Percentiles rank a stretch among this genome's conserved stretches.
phyloP scores from a whole-genome alignment of 2,888 invertebrate genomes.

The Cephus pygmeus region DNA sequence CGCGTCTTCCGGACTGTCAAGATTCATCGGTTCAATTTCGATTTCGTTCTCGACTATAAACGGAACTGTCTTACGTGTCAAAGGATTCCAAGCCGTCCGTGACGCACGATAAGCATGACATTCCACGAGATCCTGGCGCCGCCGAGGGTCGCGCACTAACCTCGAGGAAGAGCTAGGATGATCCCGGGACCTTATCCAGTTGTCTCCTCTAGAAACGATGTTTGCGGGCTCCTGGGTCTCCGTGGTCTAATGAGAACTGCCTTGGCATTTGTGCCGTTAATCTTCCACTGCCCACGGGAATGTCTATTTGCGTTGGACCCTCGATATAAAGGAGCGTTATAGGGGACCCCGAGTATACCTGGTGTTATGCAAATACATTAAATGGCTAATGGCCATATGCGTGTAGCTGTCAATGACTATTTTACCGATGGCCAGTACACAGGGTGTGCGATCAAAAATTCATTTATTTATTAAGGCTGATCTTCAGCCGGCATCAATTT shows the following conservation, averaged over 20 bases:
- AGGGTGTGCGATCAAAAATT: too few species aligned
- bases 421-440: too few species aligned
- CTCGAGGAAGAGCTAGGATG: constrained; percentile 11
- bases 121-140: constrained; percentile 4
- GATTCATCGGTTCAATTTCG: constrained; percentile 19
- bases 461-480: too few species aligned
- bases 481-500: too few species aligned
- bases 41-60: constrained; percentile 12
- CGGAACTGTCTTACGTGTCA: constrained; percentile 5
- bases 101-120: constrained; percentile 14
- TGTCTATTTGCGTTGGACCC: constrained; percentile 17
- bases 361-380: too few species aligned
- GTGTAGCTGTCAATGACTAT: too few species aligned
- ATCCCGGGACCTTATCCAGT: not conserved
- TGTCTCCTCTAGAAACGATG: not conserved
- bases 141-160: constrained; percentile 13
- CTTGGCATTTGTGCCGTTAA: constrained; percentile 19
- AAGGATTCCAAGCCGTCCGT: constrained; percentile 1
- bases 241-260: constrained; percentile 13
- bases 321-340: constrained; percentile 14
- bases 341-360: too few species aligned
- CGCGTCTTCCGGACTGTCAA: not conserved
- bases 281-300: constrained; percentile 17
- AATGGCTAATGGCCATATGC: too few species aligned
- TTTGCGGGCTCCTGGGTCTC: constrained; percentile 3